phyloP scores from a whole-genome alignment of 2,888 invertebrate genomes.

The Tenodera sinensis region DNA sequence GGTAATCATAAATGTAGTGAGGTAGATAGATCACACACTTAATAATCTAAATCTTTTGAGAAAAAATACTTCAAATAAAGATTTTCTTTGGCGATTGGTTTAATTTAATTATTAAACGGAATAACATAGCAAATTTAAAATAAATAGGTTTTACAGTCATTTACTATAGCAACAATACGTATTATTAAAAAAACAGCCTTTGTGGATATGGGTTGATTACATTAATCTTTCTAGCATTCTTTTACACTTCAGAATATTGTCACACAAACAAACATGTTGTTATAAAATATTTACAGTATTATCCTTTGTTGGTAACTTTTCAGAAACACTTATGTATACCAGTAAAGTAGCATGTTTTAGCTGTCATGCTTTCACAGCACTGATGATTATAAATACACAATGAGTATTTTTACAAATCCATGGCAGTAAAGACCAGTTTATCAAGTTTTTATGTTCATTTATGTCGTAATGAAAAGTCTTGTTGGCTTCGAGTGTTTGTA shows the following conservation, averaged over 20 bases:
- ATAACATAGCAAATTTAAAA: not conserved
- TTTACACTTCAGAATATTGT: not conserved
- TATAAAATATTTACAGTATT: not conserved
- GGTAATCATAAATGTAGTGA: no score
- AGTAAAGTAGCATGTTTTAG: not conserved
- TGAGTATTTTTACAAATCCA: not conserved
- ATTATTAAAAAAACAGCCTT: not conserved
- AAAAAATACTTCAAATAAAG: no score
- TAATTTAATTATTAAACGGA: not conserved
- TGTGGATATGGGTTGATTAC: not conserved
- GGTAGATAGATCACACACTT: no score
- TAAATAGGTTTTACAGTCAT: not conserved
- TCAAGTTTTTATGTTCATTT: not conserved
- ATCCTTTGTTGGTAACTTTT: not conserved
- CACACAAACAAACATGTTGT: not conserved
- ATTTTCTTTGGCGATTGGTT: not conserved
- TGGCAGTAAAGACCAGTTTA: not conserved
- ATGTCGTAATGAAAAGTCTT: conserved; percentile 27
- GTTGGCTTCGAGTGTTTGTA: conserved; percentile 44
- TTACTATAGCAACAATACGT: not conserved
- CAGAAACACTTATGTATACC: not conserved
- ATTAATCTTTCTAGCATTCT: not conserved
- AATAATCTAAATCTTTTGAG: no score
- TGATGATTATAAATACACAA: not conserved
- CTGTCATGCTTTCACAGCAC: not conserved